phyloP scores from a whole-genome alignment of 37 sponge, comb jelly and placozoan genomes.

The Cliona cf. orientalis region DNA sequence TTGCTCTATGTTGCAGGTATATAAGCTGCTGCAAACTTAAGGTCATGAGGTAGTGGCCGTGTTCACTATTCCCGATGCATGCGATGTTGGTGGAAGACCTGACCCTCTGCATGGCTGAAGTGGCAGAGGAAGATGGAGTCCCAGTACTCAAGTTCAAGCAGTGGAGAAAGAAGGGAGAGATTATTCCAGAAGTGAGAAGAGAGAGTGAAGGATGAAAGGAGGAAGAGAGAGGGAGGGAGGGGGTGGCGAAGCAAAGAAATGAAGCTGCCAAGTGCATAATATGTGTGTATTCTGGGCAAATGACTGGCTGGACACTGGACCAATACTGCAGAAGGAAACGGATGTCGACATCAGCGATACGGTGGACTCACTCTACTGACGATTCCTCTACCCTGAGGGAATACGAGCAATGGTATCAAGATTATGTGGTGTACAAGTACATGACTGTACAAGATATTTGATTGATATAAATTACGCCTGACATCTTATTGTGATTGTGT shows the following conservation, averaged over 20 bases:
- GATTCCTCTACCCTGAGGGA: slow-evolving; percentile 93
- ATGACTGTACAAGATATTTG: too few species aligned
- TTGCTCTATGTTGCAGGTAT: too few species aligned
- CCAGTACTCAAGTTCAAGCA: slow-evolving; percentile 86
- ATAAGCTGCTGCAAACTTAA: slow-evolving; percentile 72
- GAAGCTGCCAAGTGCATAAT: slow-evolving; percentile 77
- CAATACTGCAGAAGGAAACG: slow-evolving; percentile 81
- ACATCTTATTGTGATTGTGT: too few species aligned
- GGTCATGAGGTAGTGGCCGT: slow-evolving; percentile 90
- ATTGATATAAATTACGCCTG: too few species aligned
- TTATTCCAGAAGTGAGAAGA: slow-evolving; percentile 43
- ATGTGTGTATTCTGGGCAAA: slow-evolving; percentile 97
- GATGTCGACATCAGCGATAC: slow-evolving; percentile 88
- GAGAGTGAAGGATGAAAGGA: too few species aligned
- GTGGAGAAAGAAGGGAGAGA: slow-evolving; percentile 80
- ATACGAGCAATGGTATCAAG: slow-evolving; percentile 88
- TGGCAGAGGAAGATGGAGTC: slow-evolving; percentile 75
- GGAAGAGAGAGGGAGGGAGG: too few species aligned
- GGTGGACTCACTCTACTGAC: slow-evolving; percentile 86
- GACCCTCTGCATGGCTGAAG: slow-evolving; percentile 87
- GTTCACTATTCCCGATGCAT: slow-evolving; percentile 92
- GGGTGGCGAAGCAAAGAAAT: slow-evolving; percentile 93
- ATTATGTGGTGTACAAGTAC: too few species aligned
- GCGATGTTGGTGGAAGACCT: slow-evolving; percentile 74
- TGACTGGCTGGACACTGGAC: slow-evolving; percentile 93